phyloP scores from a whole-genome alignment of 2,113 vertebrate species.

The Equus quagga region DNA sequence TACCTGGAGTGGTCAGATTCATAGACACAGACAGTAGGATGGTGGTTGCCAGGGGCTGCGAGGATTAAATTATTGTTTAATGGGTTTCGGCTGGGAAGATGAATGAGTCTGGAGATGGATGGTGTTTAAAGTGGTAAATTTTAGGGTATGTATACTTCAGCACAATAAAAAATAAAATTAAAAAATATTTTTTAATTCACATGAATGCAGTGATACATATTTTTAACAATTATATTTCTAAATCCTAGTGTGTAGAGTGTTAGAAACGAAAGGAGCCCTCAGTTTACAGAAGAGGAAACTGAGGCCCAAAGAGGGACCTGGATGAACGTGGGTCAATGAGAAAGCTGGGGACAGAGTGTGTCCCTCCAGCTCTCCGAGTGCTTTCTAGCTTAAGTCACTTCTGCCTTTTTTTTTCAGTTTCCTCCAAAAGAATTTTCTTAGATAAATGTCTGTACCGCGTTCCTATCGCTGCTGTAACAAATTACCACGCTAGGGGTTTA shows the following conservation, averaged over 20 bases:
- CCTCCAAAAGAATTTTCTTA: too few species aligned
- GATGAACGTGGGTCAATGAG: background rate
- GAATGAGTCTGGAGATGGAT: background rate
- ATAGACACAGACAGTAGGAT: background rate
- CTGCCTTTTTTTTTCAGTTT: background rate
- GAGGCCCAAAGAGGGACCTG: background rate
- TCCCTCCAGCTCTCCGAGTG: too few species aligned
- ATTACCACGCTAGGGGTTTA: too few species aligned
- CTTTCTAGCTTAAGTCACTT: background rate
- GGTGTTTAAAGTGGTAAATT: background rate
- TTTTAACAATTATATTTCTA: conserved; percentile 8
- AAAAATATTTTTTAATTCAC: background rate
- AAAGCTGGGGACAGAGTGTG: background rate
- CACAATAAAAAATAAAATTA: background rate
- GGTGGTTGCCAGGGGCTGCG: background rate
- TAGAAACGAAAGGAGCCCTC: background rate
- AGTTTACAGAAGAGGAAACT: conserved; percentile 8
- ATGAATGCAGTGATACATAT: background rate
- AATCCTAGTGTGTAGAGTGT: background rate
- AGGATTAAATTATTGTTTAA: background rate
- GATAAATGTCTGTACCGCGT: too few species aligned
- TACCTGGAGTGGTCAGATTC: background rate
- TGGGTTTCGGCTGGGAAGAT: background rate
- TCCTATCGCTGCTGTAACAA: too few species aligned
- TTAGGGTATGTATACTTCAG: background rate